phyloP scores from a whole-genome alignment of 2,888 invertebrate species.

The Drosophila formosana region DNA sequence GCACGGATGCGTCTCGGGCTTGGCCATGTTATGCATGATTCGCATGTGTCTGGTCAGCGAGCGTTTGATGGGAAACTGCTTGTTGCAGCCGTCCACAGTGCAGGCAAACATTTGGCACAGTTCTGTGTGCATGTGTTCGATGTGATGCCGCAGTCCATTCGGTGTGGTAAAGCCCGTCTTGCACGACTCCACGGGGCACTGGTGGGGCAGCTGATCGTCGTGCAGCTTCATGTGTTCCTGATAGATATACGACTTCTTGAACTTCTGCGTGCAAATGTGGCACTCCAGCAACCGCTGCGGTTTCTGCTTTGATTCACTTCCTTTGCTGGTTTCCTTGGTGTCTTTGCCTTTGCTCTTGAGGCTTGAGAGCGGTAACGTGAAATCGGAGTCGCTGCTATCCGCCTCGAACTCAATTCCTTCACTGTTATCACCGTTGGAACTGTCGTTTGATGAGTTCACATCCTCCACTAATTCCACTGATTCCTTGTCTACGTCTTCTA shows the following conservation, averaged over 20 bases:
- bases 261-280: constrained; percentile 80
- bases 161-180: constrained; percentile 79
- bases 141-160: constrained; percentile 74
- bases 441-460: constrained; percentile 19
- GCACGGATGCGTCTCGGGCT: constrained; percentile 76
- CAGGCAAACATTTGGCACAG: constrained; percentile 73
- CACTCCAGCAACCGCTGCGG: constrained; percentile 75
- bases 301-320: constrained; percentile 46
- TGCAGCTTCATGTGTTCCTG: constrained; percentile 82
- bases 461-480: constrained; percentile 49
- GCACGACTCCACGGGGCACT: constrained; percentile 78
- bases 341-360: constrained; percentile 19
- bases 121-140: constrained; percentile 80
- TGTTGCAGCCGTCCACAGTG: constrained; percentile 78
- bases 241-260: constrained; percentile 76
- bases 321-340: constrained; percentile 8
- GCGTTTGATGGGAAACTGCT: constrained; percentile 75
- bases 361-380: constrained; percentile 71
- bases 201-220: constrained; percentile 79
- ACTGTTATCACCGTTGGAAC: constrained; percentile 46
- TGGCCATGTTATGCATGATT: constrained; percentile 71
- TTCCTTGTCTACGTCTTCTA: constrained; percentile 78
- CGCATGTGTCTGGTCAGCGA: constrained; percentile 79
- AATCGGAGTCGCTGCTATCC: constrained; percentile 66
- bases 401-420: constrained; percentile 61